A percentile compares a stretch with the other conserved stretches of the same genome.
These are phyloP conservation scores for Cyanoliseus patagonus DNA, from an alignment of 2,113 vertebrate species.

Conservation along the genomic window DNA sequence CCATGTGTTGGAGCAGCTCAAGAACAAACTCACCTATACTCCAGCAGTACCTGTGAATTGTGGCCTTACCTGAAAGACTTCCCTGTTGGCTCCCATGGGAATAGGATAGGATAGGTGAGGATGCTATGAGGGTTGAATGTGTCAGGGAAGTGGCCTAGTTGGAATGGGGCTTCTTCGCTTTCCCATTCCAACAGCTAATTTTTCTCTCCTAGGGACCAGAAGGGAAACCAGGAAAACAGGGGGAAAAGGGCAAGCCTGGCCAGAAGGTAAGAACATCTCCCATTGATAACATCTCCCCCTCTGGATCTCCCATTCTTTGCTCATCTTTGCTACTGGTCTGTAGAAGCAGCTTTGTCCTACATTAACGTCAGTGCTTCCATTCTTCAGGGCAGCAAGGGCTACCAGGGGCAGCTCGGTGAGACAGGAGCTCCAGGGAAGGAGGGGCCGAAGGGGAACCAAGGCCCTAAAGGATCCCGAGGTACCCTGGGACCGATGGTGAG, in stretches of 20 bases:
- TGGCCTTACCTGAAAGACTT: not conserved
- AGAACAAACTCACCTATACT: not conserved
- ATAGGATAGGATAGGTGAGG: not conserved
- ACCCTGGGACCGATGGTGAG: slow-evolving; percentile 93
- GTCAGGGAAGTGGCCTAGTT: not conserved
- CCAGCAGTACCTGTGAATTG: not conserved
- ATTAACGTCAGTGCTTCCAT: not conserved
- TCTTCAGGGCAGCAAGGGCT: slow-evolving; percentile 91
- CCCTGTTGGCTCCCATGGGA: not conserved
- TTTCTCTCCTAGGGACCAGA: slow-evolving; percentile 84
- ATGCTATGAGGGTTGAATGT: not conserved
- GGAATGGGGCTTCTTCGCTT: not conserved
- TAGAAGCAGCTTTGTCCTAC: not conserved
- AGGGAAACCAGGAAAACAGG: slow-evolving; percentile 92
- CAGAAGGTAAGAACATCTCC: slow-evolving; percentile 80
- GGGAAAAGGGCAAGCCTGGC: slow-evolving; percentile 90
- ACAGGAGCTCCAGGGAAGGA: slow-evolving; percentile 86
- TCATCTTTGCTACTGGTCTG: not conserved
- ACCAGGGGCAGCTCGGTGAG: slow-evolving; percentile 91
- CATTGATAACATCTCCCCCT: not conserved
- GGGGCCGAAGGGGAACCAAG: slow-evolving; percentile 85
- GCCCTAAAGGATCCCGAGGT: slow-evolving; percentile 95
- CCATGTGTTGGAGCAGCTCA: not conserved
- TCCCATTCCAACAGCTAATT: not conserved
- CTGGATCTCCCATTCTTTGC: not conserved